phyloP scores from a whole-genome alignment of 2,888 invertebrate species.

The Cremastinae sp. region DNA sequence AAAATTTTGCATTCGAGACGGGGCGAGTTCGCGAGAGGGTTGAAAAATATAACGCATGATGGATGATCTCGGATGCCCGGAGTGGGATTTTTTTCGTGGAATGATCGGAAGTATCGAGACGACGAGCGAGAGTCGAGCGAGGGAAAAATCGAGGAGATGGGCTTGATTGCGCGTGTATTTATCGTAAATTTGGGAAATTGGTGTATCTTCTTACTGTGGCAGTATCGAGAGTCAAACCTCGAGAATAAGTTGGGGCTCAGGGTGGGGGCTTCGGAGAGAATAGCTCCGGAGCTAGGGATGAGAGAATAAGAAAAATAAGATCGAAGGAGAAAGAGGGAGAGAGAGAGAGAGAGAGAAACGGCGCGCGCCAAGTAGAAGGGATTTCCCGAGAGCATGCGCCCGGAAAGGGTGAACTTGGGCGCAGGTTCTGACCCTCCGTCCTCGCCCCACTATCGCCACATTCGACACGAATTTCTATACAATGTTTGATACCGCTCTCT shows the following conservation, averaged over 20 bases:
- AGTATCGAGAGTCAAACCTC: constrained; percentile 58
- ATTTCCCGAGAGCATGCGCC: constrained; percentile 75
- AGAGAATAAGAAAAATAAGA: constrained; percentile 7
- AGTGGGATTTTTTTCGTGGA: too few relatives aligned
- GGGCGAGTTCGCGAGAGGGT: too few relatives aligned
- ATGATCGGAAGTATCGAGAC: constrained; percentile 14
- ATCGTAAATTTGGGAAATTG: constrained; percentile 17
- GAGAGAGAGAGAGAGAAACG: constrained; percentile 57
- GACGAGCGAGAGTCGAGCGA: too few relatives aligned
- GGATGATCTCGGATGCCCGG: too few relatives aligned
- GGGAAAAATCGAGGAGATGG: constrained; percentile 37
- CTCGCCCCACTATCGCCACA: constrained; percentile 64
- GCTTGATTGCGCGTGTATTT: constrained; percentile 6
- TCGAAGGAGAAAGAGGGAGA: constrained; percentile 11
- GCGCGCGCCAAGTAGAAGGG: constrained; percentile 67
- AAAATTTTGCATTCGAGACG: too few relatives aligned
- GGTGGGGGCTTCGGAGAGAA: constrained; percentile 32
- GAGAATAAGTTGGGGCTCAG: constrained; percentile 30
- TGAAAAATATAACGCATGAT: too few relatives aligned
- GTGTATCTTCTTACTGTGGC: constrained; percentile 47
- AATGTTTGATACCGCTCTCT: constrained; percentile 24
- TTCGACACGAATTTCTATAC: constrained; percentile 58
- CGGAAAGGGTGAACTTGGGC: constrained; percentile 73
- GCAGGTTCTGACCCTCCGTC: constrained; percentile 75
- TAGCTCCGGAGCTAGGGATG: constrained; percentile 38